Evolutionary conservation across 2,797 vertebrate species (phyloP).

Genomic region (Chromobotia macracanthus): DNA sequence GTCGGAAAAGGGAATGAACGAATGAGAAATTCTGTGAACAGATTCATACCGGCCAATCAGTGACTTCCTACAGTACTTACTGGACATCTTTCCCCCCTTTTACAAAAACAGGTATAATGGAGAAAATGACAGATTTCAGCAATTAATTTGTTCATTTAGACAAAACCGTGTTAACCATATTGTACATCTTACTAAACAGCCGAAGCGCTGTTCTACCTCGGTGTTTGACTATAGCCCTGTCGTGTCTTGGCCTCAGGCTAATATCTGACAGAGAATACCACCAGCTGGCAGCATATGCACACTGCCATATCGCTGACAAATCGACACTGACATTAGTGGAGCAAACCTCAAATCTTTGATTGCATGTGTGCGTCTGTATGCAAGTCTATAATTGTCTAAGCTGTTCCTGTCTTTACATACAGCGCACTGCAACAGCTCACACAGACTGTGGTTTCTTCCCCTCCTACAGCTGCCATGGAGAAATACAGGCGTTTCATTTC

Average conservation of each 20-base stretch:
- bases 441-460: slow-evolving; percentile 7
- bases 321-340: slow-evolving; percentile 42
- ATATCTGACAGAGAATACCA: slow-evolving; percentile 40
- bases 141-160: slow-evolving; percentile 23
- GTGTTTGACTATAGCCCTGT: slow-evolving; percentile 38
- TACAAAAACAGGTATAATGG: background rate
- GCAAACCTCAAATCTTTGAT: slow-evolving; percentile 12
- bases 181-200: slow-evolving; percentile 33
- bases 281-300: slow-evolving; percentile 52
- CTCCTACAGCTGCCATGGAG: slow-evolving; percentile 41
- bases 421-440: slow-evolving; percentile 1
- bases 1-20: too few species aligned
- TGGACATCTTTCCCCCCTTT: background rate
- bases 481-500: slow-evolving; percentile 61
- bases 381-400: background rate
- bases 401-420: background rate
- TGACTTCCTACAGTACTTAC: background rate
- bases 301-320: slow-evolving; percentile 41
- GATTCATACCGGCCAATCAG: too few species aligned
- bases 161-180: slow-evolving; percentile 29
- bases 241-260: slow-evolving; percentile 41
- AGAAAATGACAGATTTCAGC: slow-evolving; percentile 1
- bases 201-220: background rate
- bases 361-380: background rate
- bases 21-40: too few species aligned